These are phyloP conservation scores for Furcula furcula DNA, from an alignment of 2,888 invertebrate species.

Conservation along the genomic window DNA sequence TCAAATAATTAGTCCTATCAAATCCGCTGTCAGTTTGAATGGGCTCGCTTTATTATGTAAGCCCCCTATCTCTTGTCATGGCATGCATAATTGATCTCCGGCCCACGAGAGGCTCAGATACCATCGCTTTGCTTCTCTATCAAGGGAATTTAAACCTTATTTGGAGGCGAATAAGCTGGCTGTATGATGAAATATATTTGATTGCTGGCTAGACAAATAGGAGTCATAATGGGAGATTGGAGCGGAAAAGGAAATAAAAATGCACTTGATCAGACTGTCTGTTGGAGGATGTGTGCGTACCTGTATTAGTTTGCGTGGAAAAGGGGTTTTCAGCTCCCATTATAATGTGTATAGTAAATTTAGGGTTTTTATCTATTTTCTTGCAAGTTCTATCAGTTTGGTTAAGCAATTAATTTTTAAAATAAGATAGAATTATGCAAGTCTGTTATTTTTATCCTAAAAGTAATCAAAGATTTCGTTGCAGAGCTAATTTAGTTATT, in stretches of 20 bases:
- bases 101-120: slow-evolving; percentile 37
- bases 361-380: no score
- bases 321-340: no score
- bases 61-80: slow-evolving; percentile 43
- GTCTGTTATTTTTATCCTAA: no score
- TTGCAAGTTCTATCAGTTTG: no score
- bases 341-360: no score
- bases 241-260: slow-evolving; percentile 32
- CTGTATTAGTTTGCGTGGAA: slow-evolving; percentile 4
- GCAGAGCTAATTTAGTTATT: no score
- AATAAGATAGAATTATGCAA: no score
- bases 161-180: slow-evolving; percentile 6
- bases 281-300: slow-evolving; percentile 20
- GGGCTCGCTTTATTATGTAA: slow-evolving; percentile 48
- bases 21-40: slow-evolving; percentile 30
- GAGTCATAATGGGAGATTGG: slow-evolving; percentile 37
- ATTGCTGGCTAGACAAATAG: slow-evolving; percentile 32
- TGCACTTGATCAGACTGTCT: slow-evolving; percentile 31
- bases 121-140: slow-evolving; percentile 2
- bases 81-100: slow-evolving; percentile 58
- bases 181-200: slow-evolving; percentile 1
- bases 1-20: slow-evolving; percentile 39
- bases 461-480: no score
- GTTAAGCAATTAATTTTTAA: no score
- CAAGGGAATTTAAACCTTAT: slow-evolving; percentile 26